These are phyloP conservation scores for Saxidomus purpurata DNA, from an alignment of 1,140 invertebrate species.

Conservation along the genomic window DNA sequence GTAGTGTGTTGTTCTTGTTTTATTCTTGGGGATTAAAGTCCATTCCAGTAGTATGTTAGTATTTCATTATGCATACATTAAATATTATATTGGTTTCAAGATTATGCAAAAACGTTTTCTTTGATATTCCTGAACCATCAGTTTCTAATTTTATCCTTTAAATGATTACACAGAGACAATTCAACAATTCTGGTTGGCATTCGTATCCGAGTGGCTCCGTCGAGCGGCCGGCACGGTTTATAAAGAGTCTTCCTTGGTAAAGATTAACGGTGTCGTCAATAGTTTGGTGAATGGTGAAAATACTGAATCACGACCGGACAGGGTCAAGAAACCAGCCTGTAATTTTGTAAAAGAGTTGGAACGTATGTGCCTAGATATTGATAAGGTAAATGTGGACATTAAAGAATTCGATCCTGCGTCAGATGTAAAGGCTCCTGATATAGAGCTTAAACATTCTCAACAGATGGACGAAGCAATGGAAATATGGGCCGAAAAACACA, in stretches of 20 bases:
- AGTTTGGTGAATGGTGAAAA: not conserved
- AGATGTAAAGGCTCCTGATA: not conserved
- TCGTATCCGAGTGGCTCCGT: constrained; percentile 57
- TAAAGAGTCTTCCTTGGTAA: not conserved
- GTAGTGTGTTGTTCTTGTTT: too few species aligned
- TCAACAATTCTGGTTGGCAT: constrained; percentile 25
- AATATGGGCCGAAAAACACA: constrained; percentile 68
- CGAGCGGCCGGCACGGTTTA: constrained; percentile 30
- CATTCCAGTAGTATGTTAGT: too few species aligned
- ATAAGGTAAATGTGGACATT: not conserved
- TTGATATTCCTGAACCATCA: too few species aligned
- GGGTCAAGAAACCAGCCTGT: not conserved
- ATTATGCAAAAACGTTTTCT: not conserved
- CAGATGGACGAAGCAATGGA: constrained; percentile 68
- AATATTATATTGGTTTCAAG: not conserved
- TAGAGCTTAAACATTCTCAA: constrained; percentile 33
- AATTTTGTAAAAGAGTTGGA: not conserved
- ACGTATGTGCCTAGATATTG: not conserved
- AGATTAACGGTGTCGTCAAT: constrained; percentile 42
- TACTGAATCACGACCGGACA: too few species aligned
- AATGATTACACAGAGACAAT: not conserved
- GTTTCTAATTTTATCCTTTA: too few species aligned
- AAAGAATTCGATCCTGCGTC: constrained; percentile 2
- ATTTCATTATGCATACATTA: not conserved
- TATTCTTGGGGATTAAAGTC: too few species aligned